A percentile compares a stretch with the other conserved stretches of the same genome.
These are phyloP conservation scores for Boleophthalmus pectinirostris DNA, from an alignment of 2,113 vertebrate genomes.

Conservation along the genomic window DNA sequence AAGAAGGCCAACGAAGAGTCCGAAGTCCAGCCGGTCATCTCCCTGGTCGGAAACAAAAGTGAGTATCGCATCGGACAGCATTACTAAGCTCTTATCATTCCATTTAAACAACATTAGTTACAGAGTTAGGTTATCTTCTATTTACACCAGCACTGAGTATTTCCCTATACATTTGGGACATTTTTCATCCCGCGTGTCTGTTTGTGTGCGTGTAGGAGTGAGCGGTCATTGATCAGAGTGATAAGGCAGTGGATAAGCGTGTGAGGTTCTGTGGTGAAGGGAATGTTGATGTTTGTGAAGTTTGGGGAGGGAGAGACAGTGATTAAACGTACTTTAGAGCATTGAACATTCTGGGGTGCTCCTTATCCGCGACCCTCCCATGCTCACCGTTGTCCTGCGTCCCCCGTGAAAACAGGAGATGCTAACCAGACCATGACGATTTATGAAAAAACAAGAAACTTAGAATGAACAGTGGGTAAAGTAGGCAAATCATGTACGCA, in stretches of 20 bases:
- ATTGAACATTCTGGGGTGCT: conserved; percentile 70
- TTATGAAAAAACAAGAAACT: conserved; percentile 81
- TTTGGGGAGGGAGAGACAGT: conserved; percentile 74
- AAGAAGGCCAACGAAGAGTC: conserved; percentile 95
- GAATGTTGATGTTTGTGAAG: conserved; percentile 82
- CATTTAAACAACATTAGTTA: not conserved
- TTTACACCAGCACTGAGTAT: conserved; percentile 6
- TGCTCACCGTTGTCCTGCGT: conserved; percentile 31
- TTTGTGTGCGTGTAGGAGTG: conserved; percentile 53
- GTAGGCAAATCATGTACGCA: not conserved
- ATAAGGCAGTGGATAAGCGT: conserved; percentile 61
- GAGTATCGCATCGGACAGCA: conserved; percentile 68
- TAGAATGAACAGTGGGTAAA: conserved; percentile 78
- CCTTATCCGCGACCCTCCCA: conserved; percentile 82
- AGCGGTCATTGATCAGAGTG: conserved; percentile 62
- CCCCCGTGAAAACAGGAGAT: conserved; percentile 69
- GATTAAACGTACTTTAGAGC: conserved; percentile 77
- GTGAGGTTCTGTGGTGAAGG: conserved; percentile 56
- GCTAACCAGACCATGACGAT: conserved; percentile 87
- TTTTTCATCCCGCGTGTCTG: conserved; percentile 38
- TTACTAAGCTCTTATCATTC: not conserved
- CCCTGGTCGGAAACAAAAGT: conserved; percentile 98
- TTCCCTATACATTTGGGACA: conserved; percentile 22
- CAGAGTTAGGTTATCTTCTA: conserved; percentile 6
- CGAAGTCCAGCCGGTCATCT: conserved; percentile 87